Evolutionary conservation across 2,797 vertebrate genomes (phyloP).

Genomic region (Megaceryle alcyon): DNA sequence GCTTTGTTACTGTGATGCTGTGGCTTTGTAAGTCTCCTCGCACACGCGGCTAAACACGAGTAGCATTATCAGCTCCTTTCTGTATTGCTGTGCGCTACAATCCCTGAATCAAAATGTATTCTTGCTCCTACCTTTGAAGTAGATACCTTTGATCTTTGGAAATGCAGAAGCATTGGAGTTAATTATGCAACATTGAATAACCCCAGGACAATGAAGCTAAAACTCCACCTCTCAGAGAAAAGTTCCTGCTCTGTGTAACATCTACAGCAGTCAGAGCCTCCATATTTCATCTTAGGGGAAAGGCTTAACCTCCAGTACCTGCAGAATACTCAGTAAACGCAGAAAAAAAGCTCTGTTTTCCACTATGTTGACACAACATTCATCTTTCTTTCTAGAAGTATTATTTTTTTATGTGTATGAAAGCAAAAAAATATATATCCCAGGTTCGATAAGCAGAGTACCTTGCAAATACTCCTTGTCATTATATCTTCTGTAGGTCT

Average conservation of each 20-base stretch:
- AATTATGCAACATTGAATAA: slow-evolving; percentile 19
- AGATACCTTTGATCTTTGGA: slow-evolving; percentile 47
- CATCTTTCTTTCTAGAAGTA: not conserved
- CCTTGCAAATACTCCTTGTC: not conserved
- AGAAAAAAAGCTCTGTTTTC: not conserved
- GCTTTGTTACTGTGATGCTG: not conserved
- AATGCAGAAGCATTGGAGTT: not conserved
- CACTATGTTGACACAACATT: not conserved
- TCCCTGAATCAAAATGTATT: slow-evolving; percentile 11
- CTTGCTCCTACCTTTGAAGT: slow-evolving; percentile 51
- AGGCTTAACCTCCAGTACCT: not conserved
- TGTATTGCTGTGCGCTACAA: not conserved
- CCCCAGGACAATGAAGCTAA: slow-evolving; percentile 2
- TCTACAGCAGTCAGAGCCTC: not conserved
- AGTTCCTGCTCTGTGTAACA: not conserved
- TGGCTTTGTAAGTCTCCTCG: not conserved
- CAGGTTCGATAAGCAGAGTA: not conserved
- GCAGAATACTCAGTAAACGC: not conserved
- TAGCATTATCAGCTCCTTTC: not conserved
- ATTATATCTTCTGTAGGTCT: not conserved
- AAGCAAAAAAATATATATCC: not conserved
- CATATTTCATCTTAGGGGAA: not conserved
- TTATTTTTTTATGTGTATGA: not conserved
- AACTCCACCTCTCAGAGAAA: not conserved
- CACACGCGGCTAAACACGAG: not conserved